Percentiles rank a stretch among this genome's conserved stretches.
These are phyloP conservation scores for Mycetomoellerius zeteki DNA, from an alignment of 1,140 invertebrate genomes.

Conservation along the genomic window DNA sequence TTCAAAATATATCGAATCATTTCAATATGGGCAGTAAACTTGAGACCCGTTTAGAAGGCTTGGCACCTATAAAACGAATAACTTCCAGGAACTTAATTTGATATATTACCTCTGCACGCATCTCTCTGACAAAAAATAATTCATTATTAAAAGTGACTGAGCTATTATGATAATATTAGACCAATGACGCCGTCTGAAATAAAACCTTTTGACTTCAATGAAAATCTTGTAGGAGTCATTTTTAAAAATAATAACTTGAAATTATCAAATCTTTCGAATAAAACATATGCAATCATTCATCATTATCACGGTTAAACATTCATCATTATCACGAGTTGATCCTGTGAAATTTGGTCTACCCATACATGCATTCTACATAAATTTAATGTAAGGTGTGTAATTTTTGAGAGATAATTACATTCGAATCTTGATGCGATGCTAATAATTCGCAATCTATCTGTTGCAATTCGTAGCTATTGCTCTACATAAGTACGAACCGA, in stretches of 20 bases:
- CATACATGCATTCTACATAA: neutral
- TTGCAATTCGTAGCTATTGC: neutral
- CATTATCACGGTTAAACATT: neutral
- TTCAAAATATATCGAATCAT: constrained; percentile 39
- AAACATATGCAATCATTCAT: neutral
- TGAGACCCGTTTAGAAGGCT: neutral
- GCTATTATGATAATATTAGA: constrained; percentile 17
- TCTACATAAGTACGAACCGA: neutral
- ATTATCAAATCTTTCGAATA: neutral
- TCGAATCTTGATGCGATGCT: neutral
- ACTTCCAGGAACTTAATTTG: constrained; percentile 7
- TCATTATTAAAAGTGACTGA: neutral
- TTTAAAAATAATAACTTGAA: neutral
- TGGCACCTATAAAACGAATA: neutral
- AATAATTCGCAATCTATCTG: neutral
- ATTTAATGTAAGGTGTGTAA: neutral
- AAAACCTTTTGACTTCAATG: neutral
- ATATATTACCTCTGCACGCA: neutral
- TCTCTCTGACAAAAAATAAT: neutral
- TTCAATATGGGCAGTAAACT: constrained; percentile 18
- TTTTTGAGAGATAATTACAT: neutral
- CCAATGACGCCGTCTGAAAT: neutral
- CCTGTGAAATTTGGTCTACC: neutral
- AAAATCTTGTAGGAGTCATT: neutral
- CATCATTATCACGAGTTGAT: neutral